These are phyloP conservation scores for Seira ritae DNA, from an alignment of 2,888 invertebrate species.

Conservation along the genomic window DNA sequence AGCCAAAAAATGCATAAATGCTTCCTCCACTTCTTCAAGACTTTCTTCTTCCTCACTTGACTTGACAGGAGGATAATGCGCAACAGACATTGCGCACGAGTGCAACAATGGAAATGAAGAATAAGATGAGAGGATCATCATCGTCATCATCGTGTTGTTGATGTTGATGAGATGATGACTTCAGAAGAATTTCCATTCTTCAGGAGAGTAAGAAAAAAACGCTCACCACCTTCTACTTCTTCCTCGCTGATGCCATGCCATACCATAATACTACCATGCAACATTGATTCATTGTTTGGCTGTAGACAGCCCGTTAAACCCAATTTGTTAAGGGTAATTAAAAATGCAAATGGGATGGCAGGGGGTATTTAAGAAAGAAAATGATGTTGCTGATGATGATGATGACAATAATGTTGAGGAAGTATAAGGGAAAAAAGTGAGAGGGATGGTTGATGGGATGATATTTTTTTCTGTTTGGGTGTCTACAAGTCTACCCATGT, in stretches of 20 bases:
- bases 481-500: conserved; percentile 28
- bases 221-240: conserved; percentile 19
- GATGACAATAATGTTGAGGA: no score
- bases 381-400: conserved; percentile 23
- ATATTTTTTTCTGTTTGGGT: conserved; percentile 30
- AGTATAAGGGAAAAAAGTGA: not conserved
- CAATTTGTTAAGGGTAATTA: conserved; percentile 73
- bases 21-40: conserved; percentile 4
- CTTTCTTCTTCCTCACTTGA: conserved; percentile 21
- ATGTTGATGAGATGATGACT: conserved; percentile 26
- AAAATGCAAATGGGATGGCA: conserved; percentile 73
- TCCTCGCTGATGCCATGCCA: not conserved
- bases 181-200: conserved; percentile 17
- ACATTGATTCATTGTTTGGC: conserved; percentile 33
- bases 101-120: conserved; percentile 30
- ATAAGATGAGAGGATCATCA: conserved; percentile 27
- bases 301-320: conserved; percentile 55
- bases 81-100: conserved; percentile 56
- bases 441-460: not conserved
- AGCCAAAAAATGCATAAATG: conserved; percentile 27
- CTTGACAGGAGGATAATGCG: conserved; percentile 52
- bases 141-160: no score
- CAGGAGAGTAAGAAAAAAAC: no score
- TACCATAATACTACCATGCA: no score
- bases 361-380: conserved; percentile 62